Evolutionary conservation across 2,888 invertebrate species (phyloP).

Genomic region (Mylabris sibirica): DNA sequence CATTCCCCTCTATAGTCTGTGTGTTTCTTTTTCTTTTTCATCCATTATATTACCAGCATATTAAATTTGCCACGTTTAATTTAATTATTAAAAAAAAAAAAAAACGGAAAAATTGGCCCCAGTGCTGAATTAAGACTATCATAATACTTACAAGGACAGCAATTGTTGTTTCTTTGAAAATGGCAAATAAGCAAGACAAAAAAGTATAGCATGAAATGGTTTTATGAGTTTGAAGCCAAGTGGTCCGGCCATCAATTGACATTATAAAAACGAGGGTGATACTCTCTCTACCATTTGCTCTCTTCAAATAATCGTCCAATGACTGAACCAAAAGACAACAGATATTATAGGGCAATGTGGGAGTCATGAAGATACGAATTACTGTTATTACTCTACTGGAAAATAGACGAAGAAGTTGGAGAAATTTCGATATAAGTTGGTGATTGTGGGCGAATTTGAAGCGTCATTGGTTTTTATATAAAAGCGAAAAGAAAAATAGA

Average conservation of each 20-base stretch:
- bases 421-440: not conserved
- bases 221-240: constrained; percentile 2
- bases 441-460: not conserved
- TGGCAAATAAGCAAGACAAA: not conserved
- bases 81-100: not conserved
- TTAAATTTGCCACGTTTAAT: not conserved
- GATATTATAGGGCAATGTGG: not conserved
- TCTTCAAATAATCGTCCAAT: not conserved
- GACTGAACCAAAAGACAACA: not conserved
- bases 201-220: not conserved
- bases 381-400: not conserved
- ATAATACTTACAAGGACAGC: not conserved
- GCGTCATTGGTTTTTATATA: constrained; percentile 1
- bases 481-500: not conserved
- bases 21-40: not conserved
- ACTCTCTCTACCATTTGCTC: not conserved
- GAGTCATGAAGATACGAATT: constrained; percentile 6
- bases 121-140: constrained; percentile 1
- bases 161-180: not conserved
- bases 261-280: not conserved
- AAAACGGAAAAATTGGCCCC: not conserved
- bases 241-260: no score
- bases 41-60: not conserved
- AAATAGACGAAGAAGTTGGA: not conserved
- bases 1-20: not conserved